phyloP scores from a whole-genome alignment of 1,140 invertebrate genomes.

The Diachasma alloeum region DNA sequence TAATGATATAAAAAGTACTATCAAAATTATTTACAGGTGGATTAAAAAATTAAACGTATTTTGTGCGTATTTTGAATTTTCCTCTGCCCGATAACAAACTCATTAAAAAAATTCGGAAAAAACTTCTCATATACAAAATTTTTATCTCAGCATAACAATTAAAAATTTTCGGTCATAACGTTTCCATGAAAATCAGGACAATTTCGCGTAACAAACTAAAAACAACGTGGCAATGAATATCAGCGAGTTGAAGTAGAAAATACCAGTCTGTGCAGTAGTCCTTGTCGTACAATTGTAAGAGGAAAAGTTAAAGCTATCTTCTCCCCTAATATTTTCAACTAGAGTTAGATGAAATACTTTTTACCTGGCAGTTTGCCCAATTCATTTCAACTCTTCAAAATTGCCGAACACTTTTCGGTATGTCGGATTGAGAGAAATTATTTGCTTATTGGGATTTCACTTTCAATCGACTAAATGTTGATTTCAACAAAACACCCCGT shows the following conservation, averaged over 20 bases:
- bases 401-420: background rate
- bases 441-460: background rate
- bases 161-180: background rate
- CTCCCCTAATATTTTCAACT: background rate
- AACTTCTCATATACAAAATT: background rate
- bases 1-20: background rate
- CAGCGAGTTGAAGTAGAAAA: conserved; percentile 1
- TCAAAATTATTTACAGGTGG: background rate
- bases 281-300: background rate
- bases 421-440: background rate
- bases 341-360: background rate
- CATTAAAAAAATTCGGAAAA: background rate
- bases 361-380: background rate
- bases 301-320: background rate
- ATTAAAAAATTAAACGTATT: background rate
- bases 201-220: background rate
- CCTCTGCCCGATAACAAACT: background rate
- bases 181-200: background rate
- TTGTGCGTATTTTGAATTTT: background rate
- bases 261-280: background rate
- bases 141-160: background rate
- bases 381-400: background rate
- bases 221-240: background rate
- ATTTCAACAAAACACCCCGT: background rate
- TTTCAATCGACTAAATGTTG: background rate